Conservation (phyloP, 2,888 invertebrate species). For the Mystacides longicornis region DNA sequence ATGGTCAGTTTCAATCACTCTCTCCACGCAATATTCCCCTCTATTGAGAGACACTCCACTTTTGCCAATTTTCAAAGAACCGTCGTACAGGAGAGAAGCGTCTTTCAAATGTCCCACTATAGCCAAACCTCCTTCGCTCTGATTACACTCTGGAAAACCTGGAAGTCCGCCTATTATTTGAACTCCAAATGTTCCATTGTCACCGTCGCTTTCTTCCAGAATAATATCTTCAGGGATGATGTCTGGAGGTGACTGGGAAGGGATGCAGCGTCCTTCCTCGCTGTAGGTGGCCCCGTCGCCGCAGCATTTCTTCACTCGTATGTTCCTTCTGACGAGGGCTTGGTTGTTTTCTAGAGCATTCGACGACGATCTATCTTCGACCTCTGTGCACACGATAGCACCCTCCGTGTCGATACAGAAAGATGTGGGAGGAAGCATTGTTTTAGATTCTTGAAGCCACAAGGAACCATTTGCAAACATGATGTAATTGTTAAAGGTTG, state of each 20-base stretch:
- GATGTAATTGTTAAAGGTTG: constrained; percentile 41
- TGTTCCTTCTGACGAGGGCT: constrained; percentile 34
- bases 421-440: constrained; percentile 45
- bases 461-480: constrained; percentile 62
- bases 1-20: constrained; percentile 39
- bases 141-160: constrained; percentile 50
- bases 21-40: constrained; percentile 42
- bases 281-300: constrained; percentile 55
- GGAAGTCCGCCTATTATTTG: constrained; percentile 46
- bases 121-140: constrained; percentile 44
- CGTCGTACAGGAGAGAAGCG: constrained; percentile 46
- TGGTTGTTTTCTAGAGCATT: constrained; percentile 29
- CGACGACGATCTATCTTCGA: constrained; percentile 30
- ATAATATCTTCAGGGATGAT: constrained; percentile 32
- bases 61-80: constrained; percentile 46
- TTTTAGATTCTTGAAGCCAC: constrained; percentile 44
- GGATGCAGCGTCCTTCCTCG: constrained; percentile 45
- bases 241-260: constrained; percentile 34
- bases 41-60: constrained; percentile 36
- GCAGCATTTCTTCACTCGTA: constrained; percentile 60
- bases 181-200: constrained; percentile 31
- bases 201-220: constrained; percentile 31
- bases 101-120: constrained; percentile 51
- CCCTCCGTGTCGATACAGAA: constrained; percentile 65
- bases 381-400: constrained; percentile 54